Evolutionary conservation across 1,140 invertebrate species (phyloP).

Genomic region (Lamellibrachia luymesi): DNA sequence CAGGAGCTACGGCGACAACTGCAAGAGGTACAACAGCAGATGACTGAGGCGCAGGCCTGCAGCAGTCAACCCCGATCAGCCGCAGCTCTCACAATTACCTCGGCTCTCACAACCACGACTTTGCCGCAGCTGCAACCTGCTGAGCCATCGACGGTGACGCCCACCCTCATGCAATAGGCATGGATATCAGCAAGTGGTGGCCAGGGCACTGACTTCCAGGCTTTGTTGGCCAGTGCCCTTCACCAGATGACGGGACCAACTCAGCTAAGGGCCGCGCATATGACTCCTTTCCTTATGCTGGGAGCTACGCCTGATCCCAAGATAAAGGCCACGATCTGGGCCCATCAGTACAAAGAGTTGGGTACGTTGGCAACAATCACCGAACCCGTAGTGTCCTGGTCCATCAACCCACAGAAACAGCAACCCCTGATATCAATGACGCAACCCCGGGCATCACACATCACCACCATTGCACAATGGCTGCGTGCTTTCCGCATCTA

Average conservation of each 20-base stretch:
- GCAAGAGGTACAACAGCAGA: neutral
- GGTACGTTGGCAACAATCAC: neutral
- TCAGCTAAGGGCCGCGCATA: neutral
- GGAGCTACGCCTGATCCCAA: neutral
- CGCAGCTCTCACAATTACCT: too few species aligned
- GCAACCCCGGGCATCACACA: neutral
- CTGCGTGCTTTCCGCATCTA: neutral
- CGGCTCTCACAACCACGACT: too few species aligned
- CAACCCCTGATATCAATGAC: neutral
- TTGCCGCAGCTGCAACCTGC: neutral
- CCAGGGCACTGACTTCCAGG: neutral
- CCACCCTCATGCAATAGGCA: neutral
- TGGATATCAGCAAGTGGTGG: too few species aligned
- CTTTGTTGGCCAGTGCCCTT: neutral
- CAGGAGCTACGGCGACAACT: neutral
- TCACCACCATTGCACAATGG: neutral
- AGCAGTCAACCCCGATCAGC: too few species aligned
- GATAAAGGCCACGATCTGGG: neutral
- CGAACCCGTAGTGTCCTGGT: neutral
- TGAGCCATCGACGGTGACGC: neutral
- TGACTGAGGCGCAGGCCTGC: neutral
- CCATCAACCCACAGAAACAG: neutral
- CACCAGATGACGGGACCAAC: neutral
- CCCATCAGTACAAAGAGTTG: neutral
- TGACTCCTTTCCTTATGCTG: neutral